These are phyloP conservation scores for Platichthys stellatus DNA, from an alignment of 2,113 vertebrate genomes.

Conservation along the genomic window DNA sequence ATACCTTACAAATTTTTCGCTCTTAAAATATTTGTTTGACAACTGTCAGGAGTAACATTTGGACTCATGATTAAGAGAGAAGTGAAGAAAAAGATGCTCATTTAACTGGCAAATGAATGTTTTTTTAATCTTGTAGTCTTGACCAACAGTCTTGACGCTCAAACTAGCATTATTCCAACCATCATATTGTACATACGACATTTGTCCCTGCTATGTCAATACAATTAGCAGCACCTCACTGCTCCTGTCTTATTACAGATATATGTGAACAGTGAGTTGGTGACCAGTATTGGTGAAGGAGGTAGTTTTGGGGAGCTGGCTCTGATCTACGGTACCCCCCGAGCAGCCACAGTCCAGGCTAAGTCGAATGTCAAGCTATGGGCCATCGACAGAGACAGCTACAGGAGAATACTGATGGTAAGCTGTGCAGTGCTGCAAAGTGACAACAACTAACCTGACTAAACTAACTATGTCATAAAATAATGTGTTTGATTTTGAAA, in stretches of 20 bases:
- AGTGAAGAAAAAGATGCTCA: too few species aligned
- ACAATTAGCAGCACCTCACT: not conserved
- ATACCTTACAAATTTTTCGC: too few species aligned
- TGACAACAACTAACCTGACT: not conserved
- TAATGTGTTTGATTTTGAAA: not conserved
- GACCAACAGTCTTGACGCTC: too few species aligned
- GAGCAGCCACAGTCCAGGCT: conserved; percentile 91
- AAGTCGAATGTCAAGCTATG: conserved; percentile 93
- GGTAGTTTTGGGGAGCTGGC: conserved; percentile 95
- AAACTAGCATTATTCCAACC: not conserved
- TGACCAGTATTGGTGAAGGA: conserved; percentile 91
- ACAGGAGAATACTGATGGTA: conserved; percentile 93
- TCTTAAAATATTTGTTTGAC: too few species aligned
- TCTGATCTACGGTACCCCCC: conserved; percentile 92
- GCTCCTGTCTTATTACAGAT: conserved; percentile 76
- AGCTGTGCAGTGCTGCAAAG: not conserved
- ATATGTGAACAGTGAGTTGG: conserved; percentile 93
- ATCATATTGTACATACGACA: not conserved
- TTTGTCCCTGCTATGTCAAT: not conserved
- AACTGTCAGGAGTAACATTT: too few species aligned
- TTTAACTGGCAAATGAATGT: not conserved
- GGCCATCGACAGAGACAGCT: conserved; percentile 95
- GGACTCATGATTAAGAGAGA: too few species aligned
- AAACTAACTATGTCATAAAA: too few species aligned
- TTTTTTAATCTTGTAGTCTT: not conserved